Percentiles rank a stretch among this genome's conserved stretches.
These are phyloP conservation scores for Podarcis siculus DNA, from an alignment of 2,797 vertebrate genomes.

Conservation along the genomic window DNA sequence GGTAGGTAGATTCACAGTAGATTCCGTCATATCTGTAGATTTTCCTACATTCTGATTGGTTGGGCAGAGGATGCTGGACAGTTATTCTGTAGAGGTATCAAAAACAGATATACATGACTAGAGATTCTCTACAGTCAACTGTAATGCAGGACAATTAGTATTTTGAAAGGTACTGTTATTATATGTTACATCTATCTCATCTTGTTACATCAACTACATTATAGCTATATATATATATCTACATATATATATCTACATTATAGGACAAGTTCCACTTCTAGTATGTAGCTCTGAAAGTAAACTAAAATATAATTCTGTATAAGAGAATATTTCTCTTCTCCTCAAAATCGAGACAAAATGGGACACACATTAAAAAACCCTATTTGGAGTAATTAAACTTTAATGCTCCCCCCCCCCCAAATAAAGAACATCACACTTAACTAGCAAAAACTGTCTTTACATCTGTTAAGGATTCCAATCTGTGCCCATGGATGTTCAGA, in stretches of 20 bases:
- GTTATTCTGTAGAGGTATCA: slow-evolving; percentile 87
- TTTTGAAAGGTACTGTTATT: slow-evolving; percentile 74
- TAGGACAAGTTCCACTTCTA: slow-evolving; percentile 67
- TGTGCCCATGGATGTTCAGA: slow-evolving; percentile 27
- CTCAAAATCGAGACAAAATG: slow-evolving; percentile 57
- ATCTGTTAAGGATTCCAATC: neutral
- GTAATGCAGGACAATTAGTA: slow-evolving; percentile 82
- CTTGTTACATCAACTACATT: slow-evolving; percentile 68
- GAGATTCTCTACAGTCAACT: slow-evolving; percentile 82
- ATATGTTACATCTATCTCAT: slow-evolving; percentile 65
- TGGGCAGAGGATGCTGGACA: slow-evolving; percentile 87
- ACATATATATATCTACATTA: slow-evolving; percentile 50
- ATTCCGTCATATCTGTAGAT: slow-evolving; percentile 87
- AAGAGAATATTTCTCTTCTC: neutral
- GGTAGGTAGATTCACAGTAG: slow-evolving; percentile 88
- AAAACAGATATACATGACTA: slow-evolving; percentile 87
- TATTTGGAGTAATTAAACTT: slow-evolving; percentile 46
- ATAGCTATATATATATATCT: slow-evolving; percentile 47
- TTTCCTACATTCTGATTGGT: slow-evolving; percentile 87
- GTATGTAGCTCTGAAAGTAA: slow-evolving; percentile 71
- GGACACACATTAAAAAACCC: slow-evolving; percentile 46
- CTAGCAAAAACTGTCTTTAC: slow-evolving; percentile 43
- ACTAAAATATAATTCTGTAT: slow-evolving; percentile 64
- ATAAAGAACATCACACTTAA: slow-evolving; percentile 39
- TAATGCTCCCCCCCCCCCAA: slow-evolving; percentile 33